Evolutionary conservation across 2,888 invertebrate genomes (phyloP).

Genomic region (Ophioninae sp.): DNA sequence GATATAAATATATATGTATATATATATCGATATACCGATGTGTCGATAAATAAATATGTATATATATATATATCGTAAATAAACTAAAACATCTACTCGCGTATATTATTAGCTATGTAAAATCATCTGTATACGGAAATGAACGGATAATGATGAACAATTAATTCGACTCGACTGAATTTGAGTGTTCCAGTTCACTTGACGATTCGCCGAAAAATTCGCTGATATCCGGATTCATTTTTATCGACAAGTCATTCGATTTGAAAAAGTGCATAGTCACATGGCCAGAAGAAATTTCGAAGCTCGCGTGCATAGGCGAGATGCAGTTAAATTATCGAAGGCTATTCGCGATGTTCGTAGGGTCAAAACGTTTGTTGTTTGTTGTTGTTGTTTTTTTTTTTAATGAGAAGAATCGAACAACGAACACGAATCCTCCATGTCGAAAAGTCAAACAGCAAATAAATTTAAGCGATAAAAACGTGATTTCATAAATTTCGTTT

Average conservation of each 20-base stretch:
- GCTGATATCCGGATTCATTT: constrained; percentile 2
- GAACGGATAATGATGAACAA: constrained; percentile 33
- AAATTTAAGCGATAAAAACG: constrained; percentile 15
- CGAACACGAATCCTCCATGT: constrained; percentile 51
- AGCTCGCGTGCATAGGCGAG: constrained; percentile 11
- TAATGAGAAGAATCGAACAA: constrained; percentile 50
- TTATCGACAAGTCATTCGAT: background rate
- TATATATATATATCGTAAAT: constrained; percentile 28
- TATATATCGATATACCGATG: no score
- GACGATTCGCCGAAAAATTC: constrained; percentile 35
- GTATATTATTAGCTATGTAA: constrained; percentile 25
- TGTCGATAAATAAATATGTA: no score
- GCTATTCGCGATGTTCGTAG: constrained; percentile 45
- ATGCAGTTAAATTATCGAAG: constrained; percentile 36
- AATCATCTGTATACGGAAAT: constrained; percentile 21
- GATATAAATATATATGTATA: background rate
- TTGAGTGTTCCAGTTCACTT: constrained; percentile 40
- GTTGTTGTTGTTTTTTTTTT: no score
- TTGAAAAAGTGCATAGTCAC: background rate
- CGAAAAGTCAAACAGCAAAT: constrained; percentile 21
- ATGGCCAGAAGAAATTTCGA: constrained; percentile 10
- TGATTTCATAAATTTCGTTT: constrained; percentile 17
- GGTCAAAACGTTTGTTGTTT: constrained; percentile 3
- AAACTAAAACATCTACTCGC: constrained; percentile 37
- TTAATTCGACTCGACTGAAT: constrained; percentile 51